These are phyloP conservation scores for Cladopsammia gracilis DNA, from an alignment of 64 coral and sea anemone species.

Conservation along the genomic window DNA sequence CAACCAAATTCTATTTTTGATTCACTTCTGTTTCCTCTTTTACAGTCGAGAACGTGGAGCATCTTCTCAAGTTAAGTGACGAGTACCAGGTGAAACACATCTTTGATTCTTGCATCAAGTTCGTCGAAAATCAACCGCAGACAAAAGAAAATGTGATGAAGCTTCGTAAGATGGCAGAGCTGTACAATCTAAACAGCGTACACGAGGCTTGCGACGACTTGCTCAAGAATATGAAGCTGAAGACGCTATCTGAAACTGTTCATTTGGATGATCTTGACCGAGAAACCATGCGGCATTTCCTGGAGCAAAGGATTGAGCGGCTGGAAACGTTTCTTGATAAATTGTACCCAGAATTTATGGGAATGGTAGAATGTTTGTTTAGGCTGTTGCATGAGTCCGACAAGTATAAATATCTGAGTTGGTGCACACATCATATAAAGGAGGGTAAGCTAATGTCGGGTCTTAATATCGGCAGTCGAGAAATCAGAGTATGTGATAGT, in stretches of 20 bases:
- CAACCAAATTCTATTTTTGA: too few relatives aligned
- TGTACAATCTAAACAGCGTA: not conserved
- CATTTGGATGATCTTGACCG: not conserved
- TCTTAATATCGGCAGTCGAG: too few relatives aligned
- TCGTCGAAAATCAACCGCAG: not conserved
- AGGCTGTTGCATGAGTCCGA: not conserved
- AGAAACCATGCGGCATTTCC: not conserved
- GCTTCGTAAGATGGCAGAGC: not conserved
- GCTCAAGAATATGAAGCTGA: not conserved
- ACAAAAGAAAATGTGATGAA: not conserved
- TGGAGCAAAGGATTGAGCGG: not conserved
- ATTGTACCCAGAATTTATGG: conserved; percentile 29
- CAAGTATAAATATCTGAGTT: not conserved
- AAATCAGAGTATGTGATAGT: too few relatives aligned
- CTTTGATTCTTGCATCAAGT: not conserved
- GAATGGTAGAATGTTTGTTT: not conserved
- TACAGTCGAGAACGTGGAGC: not conserved
- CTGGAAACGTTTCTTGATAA: not conserved
- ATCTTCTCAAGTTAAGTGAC: not conserved
- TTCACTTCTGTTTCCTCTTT: too few relatives aligned
- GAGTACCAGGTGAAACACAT: not conserved
- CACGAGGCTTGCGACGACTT: not conserved
- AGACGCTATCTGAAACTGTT: not conserved
- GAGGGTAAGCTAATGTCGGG: not conserved
- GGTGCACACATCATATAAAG: not conserved